Base-by-base conservation (phyloP, 2,888 invertebrate genomes). In the Melipona bicolor region DNA sequence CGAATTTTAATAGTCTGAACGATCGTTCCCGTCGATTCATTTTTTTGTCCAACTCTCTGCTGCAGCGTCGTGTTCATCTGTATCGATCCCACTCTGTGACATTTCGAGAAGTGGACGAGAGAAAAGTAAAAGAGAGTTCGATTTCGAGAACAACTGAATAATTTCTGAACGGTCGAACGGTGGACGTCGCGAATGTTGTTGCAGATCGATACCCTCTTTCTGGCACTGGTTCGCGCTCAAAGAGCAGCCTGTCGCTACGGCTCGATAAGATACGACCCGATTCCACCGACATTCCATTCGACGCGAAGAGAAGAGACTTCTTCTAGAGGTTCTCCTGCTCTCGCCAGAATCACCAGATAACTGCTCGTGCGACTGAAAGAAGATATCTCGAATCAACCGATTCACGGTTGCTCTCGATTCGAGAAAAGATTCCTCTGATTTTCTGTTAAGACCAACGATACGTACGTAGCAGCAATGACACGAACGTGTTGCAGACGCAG, bases 211-310 rank as follows among this genome's bases (percentile, higher is more conserved):
- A 84, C 65, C 74, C 65, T 79, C 81, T 76, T 87, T 73, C 79
- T 56, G 68, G 54, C 69, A 75, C 43, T 61, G 80, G 67, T 67
- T 64, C 59, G 59, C 59, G 75, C 68, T 79, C 76, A 64, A 72
- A 70, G 85, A 87, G 64, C 78, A 19, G 85, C 79, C 82, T 85
- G 87, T 83, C 75, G 83, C 67, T 73, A 85, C 80, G 62, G 74
- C 73, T 77, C 86, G 83, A 87, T 86, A 86, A 77, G 74, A 62
- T 69, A 74, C 85, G 82, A 77, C 86, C 87, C 74, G 86, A 87
- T 84, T 88, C 82, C 79, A 50, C 15, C 65, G 24, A 43, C 61
- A 43, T 79, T 59, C 56, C 64, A 21, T 64, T 54, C 70, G 15
- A 19, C 49, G n/a, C 24, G 13, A 32, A 2, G 13, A 50, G 21